Base-by-base conservation (phyloP, 1,140 invertebrate species). In the Drosophila repleta region DNA sequence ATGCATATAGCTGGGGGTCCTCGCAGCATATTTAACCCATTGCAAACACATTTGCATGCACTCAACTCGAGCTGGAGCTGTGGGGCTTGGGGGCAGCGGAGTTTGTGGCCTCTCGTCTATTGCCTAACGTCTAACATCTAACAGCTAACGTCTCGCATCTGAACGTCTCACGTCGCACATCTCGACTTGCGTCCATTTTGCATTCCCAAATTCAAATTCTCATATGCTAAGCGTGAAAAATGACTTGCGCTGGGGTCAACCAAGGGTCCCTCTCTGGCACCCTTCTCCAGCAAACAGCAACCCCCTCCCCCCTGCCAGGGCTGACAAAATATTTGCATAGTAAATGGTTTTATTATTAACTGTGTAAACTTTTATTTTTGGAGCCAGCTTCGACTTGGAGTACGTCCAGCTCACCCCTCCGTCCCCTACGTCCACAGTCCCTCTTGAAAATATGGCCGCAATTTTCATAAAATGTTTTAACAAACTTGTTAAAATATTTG, bases 341-440 rank as follows among this genome's bases (percentile, higher is more conserved):
- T 88, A 88, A 88, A 88, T 88, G 83, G 76, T 79, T 88, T 83
- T 88, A 88, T 83, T 88, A 83, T 88, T 83, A 88, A 88, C 83
- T 77, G 69, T 74, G 83, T 66, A 88, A 83, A 88, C 76, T 65
- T 72, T 78, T 70, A 66, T 70, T 63, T 74, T 85, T 51, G 61
- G 32, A 43, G 48, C 41, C 35, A 41, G 45, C 57, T 55, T 46
- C 24, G 11, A 37, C 17, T 20, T 21, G 48, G 35, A n/a, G n/a
- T n/a, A n/a, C n/a, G n/a, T n/a, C n/a, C n/a, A n/a, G n/a, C n/a
- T n/a, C n/a, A n/a, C 46, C 45, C 26, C 58, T 61, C 11, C 11
- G n/a, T n/a, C n/a, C n/a, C n/a, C n/a, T n/a, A n/a, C n/a, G n/a
- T n/a, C n/a, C n/a, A n/a, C n/a, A n/a, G n/a, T n/a, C 52, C 20